A percentile compares a stretch with the other conserved stretches of the same genome.
phyloP scores from a whole-genome alignment of 2,113 vertebrate species.

The Mesitornis unicolor region DNA sequence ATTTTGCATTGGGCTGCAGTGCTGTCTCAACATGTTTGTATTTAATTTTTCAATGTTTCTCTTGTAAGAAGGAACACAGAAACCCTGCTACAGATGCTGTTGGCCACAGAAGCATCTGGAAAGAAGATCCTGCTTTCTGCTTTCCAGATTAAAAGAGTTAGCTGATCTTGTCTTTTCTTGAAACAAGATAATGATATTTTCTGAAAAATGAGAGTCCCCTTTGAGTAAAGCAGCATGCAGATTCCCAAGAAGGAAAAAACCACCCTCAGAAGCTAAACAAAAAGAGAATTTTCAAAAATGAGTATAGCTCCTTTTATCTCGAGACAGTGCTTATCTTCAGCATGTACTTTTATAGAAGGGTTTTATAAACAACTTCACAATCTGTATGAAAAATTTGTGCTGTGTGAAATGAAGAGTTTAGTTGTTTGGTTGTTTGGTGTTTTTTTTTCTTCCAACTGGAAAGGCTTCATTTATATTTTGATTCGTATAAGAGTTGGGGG shows the following conservation, averaged over 20 bases:
- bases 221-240: neutral
- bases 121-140: neutral
- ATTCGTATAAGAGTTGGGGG: neutral
- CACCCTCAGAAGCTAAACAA: neutral
- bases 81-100: neutral
- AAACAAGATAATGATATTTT: neutral
- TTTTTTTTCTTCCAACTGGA: neutral
- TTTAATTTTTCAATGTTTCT: neutral
- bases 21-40: neutral
- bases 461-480: neutral
- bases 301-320: neutral
- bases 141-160: neutral
- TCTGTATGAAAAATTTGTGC: neutral
- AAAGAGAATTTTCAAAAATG: neutral
- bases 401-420: constrained; percentile 2
- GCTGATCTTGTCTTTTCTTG: neutral
- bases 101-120: accelerated
- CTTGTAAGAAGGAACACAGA: neutral
- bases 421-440: no score
- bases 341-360: neutral
- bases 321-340: neutral
- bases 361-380: neutral
- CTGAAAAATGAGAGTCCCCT: neutral
- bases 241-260: neutral
- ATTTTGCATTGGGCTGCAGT: neutral